Base-by-base conservation (phyloP, 2,797 vertebrate genomes). In the Tokudaia tokunoshimensis region DNA sequence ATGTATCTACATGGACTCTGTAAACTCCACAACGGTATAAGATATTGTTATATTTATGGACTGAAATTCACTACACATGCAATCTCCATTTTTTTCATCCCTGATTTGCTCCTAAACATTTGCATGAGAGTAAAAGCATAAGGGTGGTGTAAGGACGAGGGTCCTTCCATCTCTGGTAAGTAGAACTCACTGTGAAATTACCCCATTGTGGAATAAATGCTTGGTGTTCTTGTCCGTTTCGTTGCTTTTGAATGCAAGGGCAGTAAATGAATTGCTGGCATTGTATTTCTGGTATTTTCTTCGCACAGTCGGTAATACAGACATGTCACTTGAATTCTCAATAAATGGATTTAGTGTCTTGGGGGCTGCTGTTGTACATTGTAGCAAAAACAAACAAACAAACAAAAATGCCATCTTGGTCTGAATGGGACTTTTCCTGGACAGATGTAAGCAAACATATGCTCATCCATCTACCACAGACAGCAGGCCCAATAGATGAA, bases 101-200 rank as follows among this genome's bases (percentile, higher is more conserved):
- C 70, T 61, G 90, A 67, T 91, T 92, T 96, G 90, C 95, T 95
- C 89, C 86, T 94, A 47, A 90, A 84, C 78, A n/a, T 76, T 94
- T 96, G 94, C 97, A 94, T 94, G 89, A 80, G 83, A 93, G 61
- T 89, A 67, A 50, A 83, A 96, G 86, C 86, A 11, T 92, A 93
- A 94, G 47, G 93, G 83, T 97, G 94, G 34, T 94, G 63, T 44
- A 83, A 94, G 24, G n/a, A 91, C 81, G 47, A 82, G 70, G 70
- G 34, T 91, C 63, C 29, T 97, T 94, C 95, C 80, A 44, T 93
- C 96, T 95, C 96, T 50, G 9, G 95, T 98, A 96, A 98, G 95
- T 96, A 94, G 96, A 95, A 87, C 84, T 94, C 92, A 97, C 94
- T 96, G 95, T 97, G 86, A 95, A 96, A 94, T 91, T 87, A 55